Base-by-base conservation (phyloP, 2,113 vertebrate species). In the Proterorhinus semilunaris region DNA sequence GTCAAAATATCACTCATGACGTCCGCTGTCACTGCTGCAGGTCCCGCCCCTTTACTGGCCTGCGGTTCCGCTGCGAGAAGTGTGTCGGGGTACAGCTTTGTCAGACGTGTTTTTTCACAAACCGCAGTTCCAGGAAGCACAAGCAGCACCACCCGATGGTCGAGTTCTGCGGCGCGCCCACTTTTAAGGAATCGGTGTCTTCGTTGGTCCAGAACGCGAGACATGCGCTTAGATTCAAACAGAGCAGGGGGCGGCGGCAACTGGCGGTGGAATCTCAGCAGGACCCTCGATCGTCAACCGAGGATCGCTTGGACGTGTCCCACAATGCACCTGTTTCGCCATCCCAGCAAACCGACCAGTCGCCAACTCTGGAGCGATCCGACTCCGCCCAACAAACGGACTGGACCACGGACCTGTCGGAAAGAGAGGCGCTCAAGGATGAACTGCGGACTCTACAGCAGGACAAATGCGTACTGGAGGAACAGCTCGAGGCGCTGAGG, bases 71-170 rank as follows among this genome's bases (percentile, higher is more conserved):
- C 65, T 97, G 95, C 85, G 80, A 94, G 74, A 96, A 94, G 81
- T 96, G 96, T 80, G 81, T 95, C 50, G 92, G 91, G 76, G 90
- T 95, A 74, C 94, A 96, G 52, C 79, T 95, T 81, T 97, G 95
- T 84, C 95, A 95, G 78, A 85, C 57, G 55, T 97, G 95, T 79
- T 96, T 95, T 87, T 83, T 95, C 62, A 91, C 87, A 0, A 83
- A 91, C 36, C 80, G 64, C 74, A 79, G 91, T 58, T 88, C 76
- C 13, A 89, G 88, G 57, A 93, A 90, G 64, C 95, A 94, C 83
- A 93, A 94, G 82, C 85, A 45, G 6, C 90, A 88, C 27, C 94
- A 95, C 69, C 90, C 93, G 55, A 76, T 94, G 52, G 36, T 89
- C 2, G 94, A 95, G 65, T 91, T 92, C 82, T 91, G 91, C 12